Percentiles rank a stretch among this genome's conserved stretches.
Conservation (phyloP, 2,888 invertebrate genomes). For the Minunthozetes semirufus region DNA sequence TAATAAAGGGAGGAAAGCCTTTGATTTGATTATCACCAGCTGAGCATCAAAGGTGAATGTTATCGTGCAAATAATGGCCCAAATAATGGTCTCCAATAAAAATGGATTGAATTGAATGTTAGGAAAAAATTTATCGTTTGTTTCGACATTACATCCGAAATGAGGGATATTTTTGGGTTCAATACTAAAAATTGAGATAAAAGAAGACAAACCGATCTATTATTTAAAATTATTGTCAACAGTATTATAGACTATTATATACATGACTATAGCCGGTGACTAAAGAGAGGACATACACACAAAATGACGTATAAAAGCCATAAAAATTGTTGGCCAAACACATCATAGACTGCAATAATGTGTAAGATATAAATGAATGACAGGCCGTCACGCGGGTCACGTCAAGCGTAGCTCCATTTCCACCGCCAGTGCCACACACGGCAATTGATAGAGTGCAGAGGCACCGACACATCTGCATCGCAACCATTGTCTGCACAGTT, state of each 20-base stretch:
- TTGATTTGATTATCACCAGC: too few relatives aligned
- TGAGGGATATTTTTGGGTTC: background rate
- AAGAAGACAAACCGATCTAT: background rate
- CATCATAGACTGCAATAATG: background rate
- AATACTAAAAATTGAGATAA: background rate
- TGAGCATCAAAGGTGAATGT: too few relatives aligned
- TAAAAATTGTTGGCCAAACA: background rate
- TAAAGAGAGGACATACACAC: too few relatives aligned
- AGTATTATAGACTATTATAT: background rate
- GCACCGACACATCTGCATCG: constrained; percentile 9
- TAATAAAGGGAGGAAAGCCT: too few relatives aligned
- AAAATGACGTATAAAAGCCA: background rate
- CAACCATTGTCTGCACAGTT: background rate
- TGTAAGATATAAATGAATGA: constrained; percentile 2
- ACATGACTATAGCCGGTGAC: background rate
- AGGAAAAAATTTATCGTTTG: background rate
- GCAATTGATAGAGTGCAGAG: background rate
- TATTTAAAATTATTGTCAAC: constrained; percentile 17
- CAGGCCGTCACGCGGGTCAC: constrained; percentile 21
- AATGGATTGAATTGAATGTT: background rate
- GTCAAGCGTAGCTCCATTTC: constrained; percentile 24
- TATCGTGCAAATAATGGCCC: too few relatives aligned
- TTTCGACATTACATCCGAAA: background rate
- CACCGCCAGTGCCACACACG: background rate
- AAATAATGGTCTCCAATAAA: too few relatives aligned